phyloP scores from a whole-genome alignment of 2,797 vertebrate species.

The Danio choprae region DNA sequence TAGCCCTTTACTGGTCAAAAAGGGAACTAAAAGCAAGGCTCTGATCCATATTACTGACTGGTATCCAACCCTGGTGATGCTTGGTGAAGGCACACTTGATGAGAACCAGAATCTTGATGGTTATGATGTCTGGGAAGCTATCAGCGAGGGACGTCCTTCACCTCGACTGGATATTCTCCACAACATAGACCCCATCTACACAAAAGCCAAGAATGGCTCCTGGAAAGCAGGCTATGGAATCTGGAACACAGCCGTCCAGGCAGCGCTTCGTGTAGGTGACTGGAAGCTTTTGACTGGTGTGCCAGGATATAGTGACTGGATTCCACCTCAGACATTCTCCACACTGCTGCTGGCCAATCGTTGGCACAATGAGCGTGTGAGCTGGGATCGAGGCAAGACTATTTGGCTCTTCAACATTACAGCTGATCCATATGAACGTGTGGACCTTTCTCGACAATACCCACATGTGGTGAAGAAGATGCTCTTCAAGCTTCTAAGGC shows the following conservation, averaged over 20 bases:
- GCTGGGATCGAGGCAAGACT: conserved; percentile 87
- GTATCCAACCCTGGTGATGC: conserved; percentile 93
- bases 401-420: conserved; percentile 98
- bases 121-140: conserved; percentile 95
- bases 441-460: conserved; percentile 87
- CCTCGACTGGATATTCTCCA: conserved; percentile 94
- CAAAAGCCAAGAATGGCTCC: conserved; percentile 92
- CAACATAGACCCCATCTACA: conserved; percentile 96
- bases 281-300: conserved; percentile 97
- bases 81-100: conserved; percentile 90
- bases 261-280: conserved; percentile 90
- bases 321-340: conserved; percentile 95
- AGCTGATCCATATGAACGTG: conserved; percentile 92
- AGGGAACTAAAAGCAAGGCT: conserved; percentile 87
- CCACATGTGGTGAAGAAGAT: conserved; percentile 92
- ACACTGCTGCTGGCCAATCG: conserved; percentile 84
- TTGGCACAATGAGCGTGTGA: conserved; percentile 90
- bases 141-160: conserved; percentile 92
- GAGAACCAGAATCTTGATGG: conserved; percentile 91
- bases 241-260: conserved; percentile 95
- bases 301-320: conserved; percentile 94
- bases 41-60: conserved; percentile 97
- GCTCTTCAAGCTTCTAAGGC: conserved; percentile 86
- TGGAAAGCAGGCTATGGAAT: conserved; percentile 93
- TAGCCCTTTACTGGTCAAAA: conserved; percentile 89